Evolutionary conservation across 1,140 invertebrate species (phyloP), one percentile per base, ranked within the genome.

Genomic region (Lethrus apterus): DNA sequence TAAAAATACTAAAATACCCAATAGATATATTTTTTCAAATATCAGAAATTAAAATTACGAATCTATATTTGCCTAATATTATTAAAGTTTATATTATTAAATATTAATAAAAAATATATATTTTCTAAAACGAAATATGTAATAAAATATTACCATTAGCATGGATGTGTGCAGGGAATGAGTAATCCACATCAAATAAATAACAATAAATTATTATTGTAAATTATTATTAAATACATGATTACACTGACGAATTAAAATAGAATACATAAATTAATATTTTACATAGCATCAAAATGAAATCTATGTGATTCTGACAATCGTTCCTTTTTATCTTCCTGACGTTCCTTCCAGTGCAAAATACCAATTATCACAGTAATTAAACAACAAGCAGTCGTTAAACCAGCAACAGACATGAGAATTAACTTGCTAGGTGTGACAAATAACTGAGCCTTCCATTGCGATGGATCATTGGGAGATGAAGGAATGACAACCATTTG

Each of bases 371-470:
- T 86, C 4, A 84, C 67, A 26, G 81, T 81, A 43, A 98, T 86
- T 33, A 97, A 72, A 34, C 83, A 70, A 62, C 93, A 93, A 2
- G 94, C 89, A 13, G 81, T 88, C 1, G 89, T 78, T 35, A 98
- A 71, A 0, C 93, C 91, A 35, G 84, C 80, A 0, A 92, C 90
- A 62, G 92, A 98, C 64, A 93, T 79, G 2, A 94, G 66, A 60
- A 98, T 94, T 11, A 95, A 71, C 66, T 92, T 89, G 65, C 90
- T 95, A 0, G 95, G 94, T 0, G 94, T 98, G 0, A 98, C 86
- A 73, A 96, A 99, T 3, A 99, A 68, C 63, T 94, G 89, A 14
- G 83, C 89, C 52, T 83, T 84, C 96, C 96, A 99, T 59, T 79
- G 77, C 4, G 70, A 76, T 4, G 90, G 84, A 33, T 88, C 72